phyloP scores from a whole-genome alignment of 1,140 invertebrate genomes.

The Portunus trituberculatus region DNA sequence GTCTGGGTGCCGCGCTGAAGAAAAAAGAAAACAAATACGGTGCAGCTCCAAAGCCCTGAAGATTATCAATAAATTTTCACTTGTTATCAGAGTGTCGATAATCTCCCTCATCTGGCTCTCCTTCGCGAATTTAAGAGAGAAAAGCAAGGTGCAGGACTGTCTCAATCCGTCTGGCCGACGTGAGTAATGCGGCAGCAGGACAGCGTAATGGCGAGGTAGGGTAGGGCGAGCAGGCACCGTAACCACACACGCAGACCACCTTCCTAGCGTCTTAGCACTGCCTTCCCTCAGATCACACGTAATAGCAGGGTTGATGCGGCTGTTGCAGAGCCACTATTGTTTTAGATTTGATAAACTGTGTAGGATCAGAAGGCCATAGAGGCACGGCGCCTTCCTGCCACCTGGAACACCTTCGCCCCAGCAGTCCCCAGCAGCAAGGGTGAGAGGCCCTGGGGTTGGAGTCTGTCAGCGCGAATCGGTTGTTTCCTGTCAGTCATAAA shows the following conservation, averaged over 20 bases:
- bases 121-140: constrained; percentile 6
- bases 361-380: not conserved
- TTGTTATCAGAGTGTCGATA: constrained; percentile 44
- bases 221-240: not conserved
- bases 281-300: not conserved
- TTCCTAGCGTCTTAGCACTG: not conserved
- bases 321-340: constrained; percentile 16
- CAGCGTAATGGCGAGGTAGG: not conserved
- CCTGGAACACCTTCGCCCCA: not conserved
- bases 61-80: constrained; percentile 47
- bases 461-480: not conserved
- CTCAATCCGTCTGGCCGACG: not conserved
- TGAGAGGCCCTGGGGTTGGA: not conserved
- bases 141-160: not conserved
- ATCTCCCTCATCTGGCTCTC: constrained; percentile 26
- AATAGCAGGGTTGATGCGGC: not conserved
- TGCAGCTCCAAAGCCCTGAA: not conserved
- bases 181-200: not conserved
- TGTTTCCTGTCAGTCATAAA: not conserved
- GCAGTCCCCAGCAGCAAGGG: not conserved
- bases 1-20: not conserved
- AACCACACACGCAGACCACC: constrained; percentile 6
- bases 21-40: not conserved
- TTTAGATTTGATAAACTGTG: constrained; percentile 43
- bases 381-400: not conserved